Evolutionary conservation across 2,797 vertebrate genomes (phyloP).

Genomic region (Nothura maculosa): DNA sequence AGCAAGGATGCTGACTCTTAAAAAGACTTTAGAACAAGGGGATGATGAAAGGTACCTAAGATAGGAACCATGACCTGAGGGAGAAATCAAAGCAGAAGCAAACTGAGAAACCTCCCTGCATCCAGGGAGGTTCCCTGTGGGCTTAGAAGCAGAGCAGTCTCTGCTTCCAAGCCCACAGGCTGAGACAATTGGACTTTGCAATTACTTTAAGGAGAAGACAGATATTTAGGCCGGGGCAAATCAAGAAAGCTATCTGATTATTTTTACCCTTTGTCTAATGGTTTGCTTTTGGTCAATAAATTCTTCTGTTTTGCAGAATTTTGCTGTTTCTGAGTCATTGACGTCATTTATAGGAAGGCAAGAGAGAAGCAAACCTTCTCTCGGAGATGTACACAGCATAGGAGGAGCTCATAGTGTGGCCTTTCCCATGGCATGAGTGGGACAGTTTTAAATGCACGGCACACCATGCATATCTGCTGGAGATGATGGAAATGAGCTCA

Average conservation of each 20-base stretch:
- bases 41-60: background rate
- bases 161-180: rapidly evolving
- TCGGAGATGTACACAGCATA: no score
- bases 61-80: background rate
- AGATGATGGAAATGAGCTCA: background rate
- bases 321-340: background rate
- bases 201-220: background rate
- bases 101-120: background rate
- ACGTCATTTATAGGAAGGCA: background rate
- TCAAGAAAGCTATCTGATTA: background rate
- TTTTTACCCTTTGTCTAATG: background rate
- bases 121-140: no score
- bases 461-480: background rate
- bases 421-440: rapidly evolving
- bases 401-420: background rate
- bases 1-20: background rate
- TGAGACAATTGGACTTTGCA: background rate
- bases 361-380: background rate
- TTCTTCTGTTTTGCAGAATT: background rate
- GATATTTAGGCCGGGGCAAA: background rate
- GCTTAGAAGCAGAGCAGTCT: background rate
- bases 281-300: background rate
- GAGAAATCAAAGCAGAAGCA: background rate
- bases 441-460: background rate
- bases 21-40: background rate